Base-by-base conservation (phyloP, 1,140 invertebrate genomes). In the Lepidurus apus region DNA sequence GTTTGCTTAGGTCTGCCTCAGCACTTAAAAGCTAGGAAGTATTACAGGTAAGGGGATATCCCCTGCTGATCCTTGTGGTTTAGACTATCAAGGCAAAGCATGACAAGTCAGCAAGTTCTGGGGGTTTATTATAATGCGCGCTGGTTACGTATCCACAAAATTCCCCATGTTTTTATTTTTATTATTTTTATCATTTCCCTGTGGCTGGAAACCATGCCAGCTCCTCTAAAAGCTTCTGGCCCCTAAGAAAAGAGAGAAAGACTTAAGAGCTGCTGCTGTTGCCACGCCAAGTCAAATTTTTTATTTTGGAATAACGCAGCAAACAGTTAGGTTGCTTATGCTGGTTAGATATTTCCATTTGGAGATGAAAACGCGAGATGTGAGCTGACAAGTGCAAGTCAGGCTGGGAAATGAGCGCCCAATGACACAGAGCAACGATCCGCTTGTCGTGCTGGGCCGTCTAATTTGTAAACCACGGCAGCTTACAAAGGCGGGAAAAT, bases 351-450 rank as follows among this genome's bases (percentile, higher is more conserved):
- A 65, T 65, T 65, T 65, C 53, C 53, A 65, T 65, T 65, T 65
- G 53, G 53, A 21, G 21, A 21, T n/a, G 17, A 21, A 65, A 65
- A 65, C 17, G 53, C 53, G 53, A 65, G 53, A 65, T 65, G 53
- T 65, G 53, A 65, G 53, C 53, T 65, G 53, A 65, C 53, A 65
- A 65, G 53, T 65, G 53, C 53, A 65, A 65, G 53, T 65, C 53
- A 65, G 53, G 53, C 53, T 65, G 17, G 53, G 53, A 65, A 65
- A 65, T 65, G 53, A 65, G 53, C 53, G 53, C 53, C 53, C 53
- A 65, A 65, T 65, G 53, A 65, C 53, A 65, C 53, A 65, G 53
- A 65, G 53, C 53, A 65, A 65, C 53, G 53, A 65, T 65, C 53
- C 53, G 17, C 53, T 65, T 21, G 53, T 65, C 53, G 53, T 65